Base-by-base conservation (phyloP, 2,113 vertebrate genomes). In the Myrmophylax atrothorax region DNA sequence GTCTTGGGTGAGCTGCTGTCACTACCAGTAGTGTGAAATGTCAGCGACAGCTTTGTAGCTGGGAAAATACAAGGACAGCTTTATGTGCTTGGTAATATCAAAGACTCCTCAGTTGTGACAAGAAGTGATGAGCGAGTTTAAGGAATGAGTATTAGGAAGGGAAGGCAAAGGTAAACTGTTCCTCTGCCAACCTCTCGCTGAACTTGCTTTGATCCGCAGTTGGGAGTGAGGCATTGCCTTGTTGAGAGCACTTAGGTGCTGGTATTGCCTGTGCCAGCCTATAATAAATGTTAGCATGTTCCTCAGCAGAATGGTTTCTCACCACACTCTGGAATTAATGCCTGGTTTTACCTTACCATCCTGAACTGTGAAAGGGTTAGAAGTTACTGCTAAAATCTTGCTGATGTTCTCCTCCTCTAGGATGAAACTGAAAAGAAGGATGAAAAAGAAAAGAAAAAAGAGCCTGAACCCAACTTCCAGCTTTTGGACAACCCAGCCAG, bases 391-490 rank as follows among this genome's bases (percentile, higher is more conserved):
- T 89, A 64, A 78, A 84, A 40, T 42, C 38, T 14, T 10, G 5
- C 11, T 37, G 12, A 56, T 70, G 7, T 75, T 75, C 26, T 85
- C 25, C 20, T 85, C 47, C 50, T 7, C 29, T 18, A 99, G 98
- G 98, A 99, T 94, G 98, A 99, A 69, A 96, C 98, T 52, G 98
- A 99, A 64, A 99, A 99, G 89, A 99, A 99, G 47, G 99, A 99
- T 75, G 99, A 99, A 96, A 99, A 99, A 86, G 98, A 99, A 79
- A 99, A 99, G 98, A 99, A 99, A 93, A 99, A 99, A 69, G 99
- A 99, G 66, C 98, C 98, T 12, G 99, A 99, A 96, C 99, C 99
- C 55, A 99, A 98, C 94, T 99, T 99, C 96, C 99, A 99, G 97
- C 98, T 99, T 53, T 80, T 99, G 89, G 99, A 99, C 97, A 99